Conservation (phyloP, 1,140 invertebrate genomes). For the Leptinotarsa undecemlineata region DNA sequence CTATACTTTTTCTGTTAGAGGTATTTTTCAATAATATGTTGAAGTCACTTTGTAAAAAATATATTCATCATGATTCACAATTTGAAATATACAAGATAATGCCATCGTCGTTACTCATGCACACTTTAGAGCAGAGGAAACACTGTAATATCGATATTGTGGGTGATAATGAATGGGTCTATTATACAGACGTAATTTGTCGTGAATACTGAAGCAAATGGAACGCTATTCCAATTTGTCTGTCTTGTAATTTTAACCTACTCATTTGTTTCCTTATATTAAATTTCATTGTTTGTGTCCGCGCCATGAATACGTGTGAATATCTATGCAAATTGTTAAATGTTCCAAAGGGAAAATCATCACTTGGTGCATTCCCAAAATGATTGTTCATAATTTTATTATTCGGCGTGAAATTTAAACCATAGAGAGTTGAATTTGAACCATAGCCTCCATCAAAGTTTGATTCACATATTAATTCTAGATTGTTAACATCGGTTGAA, state of each 20-base stretch:
- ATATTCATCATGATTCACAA: neutral
- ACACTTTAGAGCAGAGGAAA: slow-evolving; percentile 7
- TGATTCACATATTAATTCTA: too few relatives aligned
- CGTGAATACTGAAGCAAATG: slow-evolving; percentile 14
- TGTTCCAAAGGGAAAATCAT: neutral
- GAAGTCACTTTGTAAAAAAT: neutral
- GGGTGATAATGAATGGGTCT: slow-evolving; percentile 17
- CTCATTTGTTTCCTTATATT: slow-evolving; percentile 25
- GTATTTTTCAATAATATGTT: too few relatives aligned
- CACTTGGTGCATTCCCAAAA: neutral
- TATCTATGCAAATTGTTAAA: slow-evolving; percentile 8
- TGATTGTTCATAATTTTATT: neutral
- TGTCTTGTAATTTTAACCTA: slow-evolving; percentile 22
- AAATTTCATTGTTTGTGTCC: slow-evolving; percentile 13
- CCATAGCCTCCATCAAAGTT: too few relatives aligned
- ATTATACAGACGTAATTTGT: slow-evolving; percentile 22
- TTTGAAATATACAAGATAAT: neutral
- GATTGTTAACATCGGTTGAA: too few relatives aligned
- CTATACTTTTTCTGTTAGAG: too few relatives aligned
- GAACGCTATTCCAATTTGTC: slow-evolving; percentile 18
- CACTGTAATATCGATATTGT: slow-evolving; percentile 10
- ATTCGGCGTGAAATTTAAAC: neutral
- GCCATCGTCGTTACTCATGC: slow-evolving; percentile 1
- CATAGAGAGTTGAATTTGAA: too few relatives aligned
- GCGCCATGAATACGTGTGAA: slow-evolving; percentile 8